Percentiles rank a stretch among this genome's conserved stretches.
Evolutionary conservation across 2,888 invertebrate species (phyloP).

Genomic region (Plagiodera versicolora): DNA sequence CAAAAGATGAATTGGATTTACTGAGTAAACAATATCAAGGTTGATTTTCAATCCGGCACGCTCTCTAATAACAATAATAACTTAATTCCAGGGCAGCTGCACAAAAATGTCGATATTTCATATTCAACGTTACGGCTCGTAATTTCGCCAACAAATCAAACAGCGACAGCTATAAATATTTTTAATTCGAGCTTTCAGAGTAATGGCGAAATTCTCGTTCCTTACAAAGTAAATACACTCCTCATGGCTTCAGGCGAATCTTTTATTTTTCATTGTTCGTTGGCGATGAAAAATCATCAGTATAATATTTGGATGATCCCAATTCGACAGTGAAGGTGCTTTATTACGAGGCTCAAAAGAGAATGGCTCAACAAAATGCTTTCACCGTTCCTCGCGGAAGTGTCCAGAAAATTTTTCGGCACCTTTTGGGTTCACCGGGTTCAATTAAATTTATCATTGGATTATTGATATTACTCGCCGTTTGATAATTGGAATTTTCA

Average conservation of each 20-base stretch:
- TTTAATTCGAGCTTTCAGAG: conserved; percentile 27
- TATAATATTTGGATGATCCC: neutral
- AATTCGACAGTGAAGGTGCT: neutral
- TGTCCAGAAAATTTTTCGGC: neutral
- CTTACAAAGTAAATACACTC: conserved; percentile 23
- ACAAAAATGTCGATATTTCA: conserved; percentile 18
- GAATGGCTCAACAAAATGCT: neutral
- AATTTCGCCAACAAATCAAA: conserved; percentile 32
- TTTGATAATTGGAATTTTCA: too few species aligned
- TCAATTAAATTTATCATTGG: too few species aligned
- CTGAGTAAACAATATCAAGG: neutral
- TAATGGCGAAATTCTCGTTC: conserved; percentile 18
- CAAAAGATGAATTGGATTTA: neutral
- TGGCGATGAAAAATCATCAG: too few species aligned
- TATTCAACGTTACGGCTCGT: conserved; percentile 19
- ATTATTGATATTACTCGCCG: too few species aligned
- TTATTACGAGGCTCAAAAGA: neutral
- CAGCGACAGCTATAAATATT: conserved; percentile 29
- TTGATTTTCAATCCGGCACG: conserved; percentile 9
- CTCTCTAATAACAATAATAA: conserved; percentile 23
- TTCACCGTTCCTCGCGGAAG: neutral
- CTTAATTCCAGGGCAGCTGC: conserved; percentile 20
- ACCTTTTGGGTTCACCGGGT: too few species aligned
- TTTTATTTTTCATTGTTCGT: conserved; percentile 12
- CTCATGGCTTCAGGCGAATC: conserved; percentile 17